Base-by-base conservation (phyloP, 2,888 invertebrate species). In the Phortica magna region DNA sequence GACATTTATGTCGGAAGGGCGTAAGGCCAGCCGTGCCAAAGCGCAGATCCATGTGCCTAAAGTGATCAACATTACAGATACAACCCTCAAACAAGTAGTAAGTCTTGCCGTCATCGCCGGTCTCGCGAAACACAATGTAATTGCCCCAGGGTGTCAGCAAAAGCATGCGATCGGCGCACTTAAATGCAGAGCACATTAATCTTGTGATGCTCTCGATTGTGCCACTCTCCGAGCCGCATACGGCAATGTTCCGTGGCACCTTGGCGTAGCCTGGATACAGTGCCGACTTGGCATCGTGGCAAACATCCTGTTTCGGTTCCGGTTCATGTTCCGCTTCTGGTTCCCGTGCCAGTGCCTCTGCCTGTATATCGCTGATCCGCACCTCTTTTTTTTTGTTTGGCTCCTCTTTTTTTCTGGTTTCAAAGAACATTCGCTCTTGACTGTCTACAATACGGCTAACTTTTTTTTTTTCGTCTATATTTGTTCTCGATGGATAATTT, bases 141-240 rank as follows among this genome's bases (percentile, higher is more conserved):
- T 91, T 91, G 9, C 91, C 91, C 91, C 91, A 91, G 2, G 91
- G 91, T 0, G 92, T 91, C 85, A 92, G 89, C 0, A 85, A 82
- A 0, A 92, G 80, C 6, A 90, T 81, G 10, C 92, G 89, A 82
- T 90, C 90, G 59, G 90, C 84, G n/a, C 86, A 87, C 10, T 84
- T 84, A 39, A 92, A 91, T 0, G 87, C 89, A 2, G 87, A 83
- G 10, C 80, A 77, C 0, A 92, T 77, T 22, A 91, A 73, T 14
- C 87, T 87, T 5, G 84, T 83, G 7, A 92, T 75, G 75, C 91
- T 91, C 68, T 87, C 88, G 67, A 89, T 82, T 64, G 87, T 89
- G n/a, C 92, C 92, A 71, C 82, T 90, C 75, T 91, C 89, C 4
- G 92, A 91, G 3, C 92, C 92, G n/a, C 87, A 85, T 7, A 92